Evolutionary conservation across 2,113 vertebrate species (phyloP).

Genomic region (Hirundichthys speculiger): DNA sequence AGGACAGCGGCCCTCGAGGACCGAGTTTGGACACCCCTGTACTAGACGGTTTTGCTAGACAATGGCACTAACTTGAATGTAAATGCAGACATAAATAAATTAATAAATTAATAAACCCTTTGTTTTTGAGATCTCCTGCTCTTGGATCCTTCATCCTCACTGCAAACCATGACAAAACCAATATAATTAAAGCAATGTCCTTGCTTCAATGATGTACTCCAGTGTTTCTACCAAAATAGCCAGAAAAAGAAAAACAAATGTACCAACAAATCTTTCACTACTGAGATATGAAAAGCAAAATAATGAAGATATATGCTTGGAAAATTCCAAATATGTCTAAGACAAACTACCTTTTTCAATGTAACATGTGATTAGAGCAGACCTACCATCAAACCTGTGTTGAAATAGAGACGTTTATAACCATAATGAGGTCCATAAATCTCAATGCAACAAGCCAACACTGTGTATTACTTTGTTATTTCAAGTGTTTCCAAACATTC

Average conservation of each 20-base stretch:
- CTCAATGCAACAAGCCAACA: conserved; percentile 56
- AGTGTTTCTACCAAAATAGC: conserved; percentile 3
- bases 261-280: conserved; percentile 35
- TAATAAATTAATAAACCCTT: too few species aligned
- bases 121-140: too few species aligned
- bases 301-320: conserved; percentile 4
- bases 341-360: conserved; percentile 59
- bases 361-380: conserved; percentile 71
- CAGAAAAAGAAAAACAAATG: conserved; percentile 11
- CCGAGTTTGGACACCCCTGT: too few species aligned
- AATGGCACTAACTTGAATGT: background rate
- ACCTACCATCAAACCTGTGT: conserved; percentile 58
- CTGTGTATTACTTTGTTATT: conserved; percentile 34
- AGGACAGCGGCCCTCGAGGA: too few species aligned
- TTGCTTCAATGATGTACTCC: conserved; percentile 44
- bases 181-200: conserved; percentile 55
- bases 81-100: too few species aligned
- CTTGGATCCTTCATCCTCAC: too few species aligned
- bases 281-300: conserved; percentile 25
- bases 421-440: conserved; percentile 70
- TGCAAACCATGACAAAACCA: background rate
- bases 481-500: conserved; percentile 22
- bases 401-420: conserved; percentile 59
- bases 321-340: too few species aligned
- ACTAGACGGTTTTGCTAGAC: too few species aligned